Percentiles rank a stretch among this genome's conserved stretches.
phyloP scores from a whole-genome alignment of 2,888 invertebrate genomes.

The Odontomyia ornata region DNA sequence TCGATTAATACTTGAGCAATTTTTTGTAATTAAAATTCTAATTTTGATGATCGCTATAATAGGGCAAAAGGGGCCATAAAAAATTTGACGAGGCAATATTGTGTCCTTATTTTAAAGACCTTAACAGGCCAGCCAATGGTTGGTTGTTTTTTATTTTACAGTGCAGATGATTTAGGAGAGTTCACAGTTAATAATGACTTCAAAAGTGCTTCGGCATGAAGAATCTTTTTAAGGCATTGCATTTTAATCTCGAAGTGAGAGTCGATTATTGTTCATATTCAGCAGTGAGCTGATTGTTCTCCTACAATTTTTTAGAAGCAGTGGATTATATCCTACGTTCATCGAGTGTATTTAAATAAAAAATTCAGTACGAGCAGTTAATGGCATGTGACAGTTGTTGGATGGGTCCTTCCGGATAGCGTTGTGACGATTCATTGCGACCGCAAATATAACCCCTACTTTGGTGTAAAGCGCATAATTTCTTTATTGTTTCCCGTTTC shows the following conservation, averaged over 20 bases:
- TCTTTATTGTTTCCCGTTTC: constrained; percentile 45
- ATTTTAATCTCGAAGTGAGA: too few species aligned
- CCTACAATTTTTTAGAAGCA: too few species aligned
- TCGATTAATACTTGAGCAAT: constrained; percentile 49
- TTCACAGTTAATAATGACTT: too few species aligned
- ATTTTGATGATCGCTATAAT: constrained; percentile 48
- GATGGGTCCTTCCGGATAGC: constrained; percentile 37
- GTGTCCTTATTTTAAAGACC: constrained; percentile 20
- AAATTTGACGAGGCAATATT: constrained; percentile 42
- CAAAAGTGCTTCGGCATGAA: too few species aligned
- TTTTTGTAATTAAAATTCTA: constrained; percentile 50
- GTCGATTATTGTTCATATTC: too few species aligned
- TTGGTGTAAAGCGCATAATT: background rate
- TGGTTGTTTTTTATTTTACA: constrained; percentile 8
- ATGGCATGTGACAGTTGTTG: constrained; percentile 49
- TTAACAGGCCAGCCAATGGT: constrained; percentile 22
- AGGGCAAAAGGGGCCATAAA: constrained; percentile 46
- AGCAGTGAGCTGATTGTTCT: too few species aligned
- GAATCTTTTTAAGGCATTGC: too few species aligned
- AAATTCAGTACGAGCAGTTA: constrained; percentile 46
- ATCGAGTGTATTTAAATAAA: background rate
- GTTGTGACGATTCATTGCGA: constrained; percentile 4
- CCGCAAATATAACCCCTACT: constrained; percentile 27
- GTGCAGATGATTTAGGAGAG: too few species aligned
- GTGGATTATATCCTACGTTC: background rate